Conservation (phyloP, 2,888 invertebrate genomes). For the Hirtodrosophila histrioides region DNA sequence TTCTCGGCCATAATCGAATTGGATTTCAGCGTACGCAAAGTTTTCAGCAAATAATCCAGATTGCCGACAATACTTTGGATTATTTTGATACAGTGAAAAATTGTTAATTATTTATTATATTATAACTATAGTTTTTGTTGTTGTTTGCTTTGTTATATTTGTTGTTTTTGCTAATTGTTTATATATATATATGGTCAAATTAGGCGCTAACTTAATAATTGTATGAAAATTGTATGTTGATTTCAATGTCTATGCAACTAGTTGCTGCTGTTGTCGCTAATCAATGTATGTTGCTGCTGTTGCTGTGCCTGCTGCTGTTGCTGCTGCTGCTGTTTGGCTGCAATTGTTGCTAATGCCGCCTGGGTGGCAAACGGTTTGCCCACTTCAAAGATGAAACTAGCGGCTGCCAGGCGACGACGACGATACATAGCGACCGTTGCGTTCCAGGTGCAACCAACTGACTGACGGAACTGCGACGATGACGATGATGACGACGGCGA, state of each 20-base stretch:
- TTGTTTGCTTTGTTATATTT: background rate
- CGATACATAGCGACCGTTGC: constrained; percentile 71
- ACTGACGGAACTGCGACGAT: constrained; percentile 34
- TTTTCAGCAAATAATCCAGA: constrained; percentile 83
- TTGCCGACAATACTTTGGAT: constrained; percentile 74
- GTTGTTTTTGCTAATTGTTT: constrained; percentile 10
- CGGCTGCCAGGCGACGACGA: constrained; percentile 66
- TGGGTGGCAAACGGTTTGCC: constrained; percentile 50
- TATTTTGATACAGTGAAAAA: constrained; percentile 44
- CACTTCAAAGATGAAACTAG: constrained; percentile 72
- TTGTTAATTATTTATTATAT: constrained; percentile 1
- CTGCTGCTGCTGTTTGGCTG: constrained; percentile 30
- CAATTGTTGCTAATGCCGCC: constrained; percentile 38
- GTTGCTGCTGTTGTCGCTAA: constrained; percentile 29
- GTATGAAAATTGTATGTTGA: constrained; percentile 3
- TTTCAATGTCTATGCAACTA: constrained; percentile 18
- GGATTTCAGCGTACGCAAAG: constrained; percentile 82
- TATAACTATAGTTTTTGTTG: background rate
- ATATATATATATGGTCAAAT: constrained; percentile 14
- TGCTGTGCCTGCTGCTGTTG: constrained; percentile 31
- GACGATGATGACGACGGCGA: constrained; percentile 1
- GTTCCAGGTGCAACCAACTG: constrained; percentile 51
- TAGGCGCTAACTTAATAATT: constrained; percentile 10
- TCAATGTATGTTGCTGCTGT: constrained; percentile 14
- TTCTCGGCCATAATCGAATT: constrained; percentile 84